phyloP scores from a whole-genome alignment of 2,113 vertebrate species.

The Oceanodroma tethys region DNA sequence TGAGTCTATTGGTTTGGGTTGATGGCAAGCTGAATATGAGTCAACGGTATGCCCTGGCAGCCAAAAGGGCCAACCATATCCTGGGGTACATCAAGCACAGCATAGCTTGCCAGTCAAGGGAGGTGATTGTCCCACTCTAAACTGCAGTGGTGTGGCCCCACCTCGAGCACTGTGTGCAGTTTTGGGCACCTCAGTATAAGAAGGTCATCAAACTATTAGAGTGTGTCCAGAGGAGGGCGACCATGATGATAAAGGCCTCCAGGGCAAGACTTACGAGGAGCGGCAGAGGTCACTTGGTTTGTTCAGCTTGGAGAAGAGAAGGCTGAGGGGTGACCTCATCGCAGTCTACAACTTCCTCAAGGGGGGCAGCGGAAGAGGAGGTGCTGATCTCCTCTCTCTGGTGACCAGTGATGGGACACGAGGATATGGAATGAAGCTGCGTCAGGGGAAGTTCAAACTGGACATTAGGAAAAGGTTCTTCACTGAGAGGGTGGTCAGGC shows the following conservation, averaged over 20 bases:
- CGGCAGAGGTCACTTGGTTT: neutral
- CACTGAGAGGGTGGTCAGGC: neutral
- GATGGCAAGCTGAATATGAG: neutral
- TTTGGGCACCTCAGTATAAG: rapidly evolving
- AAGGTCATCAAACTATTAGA: neutral
- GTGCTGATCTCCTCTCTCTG: neutral
- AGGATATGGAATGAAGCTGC: neutral
- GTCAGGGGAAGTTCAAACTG: neutral
- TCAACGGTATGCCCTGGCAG: neutral
- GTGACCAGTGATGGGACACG: rapidly evolving
- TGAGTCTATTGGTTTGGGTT: neutral
- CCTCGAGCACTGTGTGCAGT: rapidly evolving
- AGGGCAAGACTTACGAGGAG: neutral
- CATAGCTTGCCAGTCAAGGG: rapidly evolving
- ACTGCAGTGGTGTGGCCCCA: rapidly evolving
- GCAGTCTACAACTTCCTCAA: neutral
- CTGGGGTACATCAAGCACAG: neutral
- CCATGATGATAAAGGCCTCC: neutral
- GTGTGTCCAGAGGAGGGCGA: neutral
- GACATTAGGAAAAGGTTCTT: neutral
- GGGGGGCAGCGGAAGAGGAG: rapidly evolving
- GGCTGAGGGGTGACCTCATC: neutral
- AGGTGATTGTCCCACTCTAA: neutral
- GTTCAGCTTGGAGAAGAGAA: neutral
- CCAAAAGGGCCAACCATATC: rapidly evolving